Evolutionary conservation across 2,797 vertebrate species (phyloP).

Genomic region (Bradypus variegatus): DNA sequence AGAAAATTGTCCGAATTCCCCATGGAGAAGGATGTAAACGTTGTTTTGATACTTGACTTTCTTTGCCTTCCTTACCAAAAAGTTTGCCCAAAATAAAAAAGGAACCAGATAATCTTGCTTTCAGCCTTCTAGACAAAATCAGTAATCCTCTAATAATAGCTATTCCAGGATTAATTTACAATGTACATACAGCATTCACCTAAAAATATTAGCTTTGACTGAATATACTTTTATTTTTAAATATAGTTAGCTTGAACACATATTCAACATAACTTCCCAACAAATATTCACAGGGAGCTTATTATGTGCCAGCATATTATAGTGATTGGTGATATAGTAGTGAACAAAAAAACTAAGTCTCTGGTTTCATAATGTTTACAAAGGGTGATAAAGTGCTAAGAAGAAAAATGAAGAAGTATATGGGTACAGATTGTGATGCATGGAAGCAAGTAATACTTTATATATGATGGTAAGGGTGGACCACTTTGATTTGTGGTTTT

Average conservation of each 20-base stretch:
- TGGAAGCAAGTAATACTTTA: neutral
- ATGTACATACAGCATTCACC: neutral
- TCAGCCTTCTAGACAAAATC: neutral
- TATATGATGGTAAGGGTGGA: neutral
- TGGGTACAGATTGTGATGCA: neutral
- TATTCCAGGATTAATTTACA: neutral
- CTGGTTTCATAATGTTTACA: neutral
- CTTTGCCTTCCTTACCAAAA: constrained; percentile 10
- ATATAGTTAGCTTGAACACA: neutral
- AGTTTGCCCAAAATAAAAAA: constrained; percentile 20
- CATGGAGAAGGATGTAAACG: neutral
- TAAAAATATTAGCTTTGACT: neutral
- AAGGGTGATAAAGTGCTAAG: neutral
- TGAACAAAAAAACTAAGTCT: neutral
- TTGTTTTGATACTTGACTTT: neutral
- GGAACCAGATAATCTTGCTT: neutral
- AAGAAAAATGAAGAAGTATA: neutral
- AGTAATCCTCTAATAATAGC: neutral
- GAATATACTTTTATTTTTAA: neutral
- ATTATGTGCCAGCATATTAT: neutral
- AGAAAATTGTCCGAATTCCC: constrained; percentile 13
- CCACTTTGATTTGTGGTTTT: neutral
- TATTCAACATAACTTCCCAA: neutral
- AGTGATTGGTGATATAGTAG: neutral
- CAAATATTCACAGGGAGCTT: neutral